phyloP scores from a whole-genome alignment of 37 sponge, comb jelly and placozoan species.

The Aphrocallistes beatrix region DNA sequence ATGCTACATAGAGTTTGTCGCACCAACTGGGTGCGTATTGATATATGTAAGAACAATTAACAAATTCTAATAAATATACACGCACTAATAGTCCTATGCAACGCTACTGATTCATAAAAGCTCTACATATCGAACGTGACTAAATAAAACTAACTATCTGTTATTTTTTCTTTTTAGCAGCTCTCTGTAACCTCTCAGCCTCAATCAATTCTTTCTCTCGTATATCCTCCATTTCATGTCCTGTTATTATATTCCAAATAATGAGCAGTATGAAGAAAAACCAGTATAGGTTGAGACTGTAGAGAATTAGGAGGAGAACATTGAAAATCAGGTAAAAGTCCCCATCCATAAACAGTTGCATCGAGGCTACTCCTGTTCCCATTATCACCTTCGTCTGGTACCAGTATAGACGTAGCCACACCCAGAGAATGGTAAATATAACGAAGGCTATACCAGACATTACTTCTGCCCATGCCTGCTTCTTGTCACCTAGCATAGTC shows the following conservation, averaged over 20 bases:
- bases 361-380: conserved; percentile 34
- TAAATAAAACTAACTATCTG: no score
- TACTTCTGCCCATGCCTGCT: conserved; percentile 2
- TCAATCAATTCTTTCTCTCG: background rate
- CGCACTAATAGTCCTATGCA: no score
- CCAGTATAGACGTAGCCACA: conserved; percentile 70
- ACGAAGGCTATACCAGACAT: conserved; percentile 38
- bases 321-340: conserved; percentile 56
- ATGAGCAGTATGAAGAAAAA: background rate
- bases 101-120: no score
- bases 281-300: background rate
- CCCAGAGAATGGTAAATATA: conserved; percentile 48
- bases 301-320: conserved; percentile 36
- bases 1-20: no score
- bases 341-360: conserved; percentile 29
- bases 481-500: conserved; percentile 31
- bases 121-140: no score
- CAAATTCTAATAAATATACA: no score
- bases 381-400: conserved; percentile 57
- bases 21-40: no score
- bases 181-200: no score
- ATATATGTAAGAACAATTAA: no score
- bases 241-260: background rate
- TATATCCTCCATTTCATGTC: background rate
- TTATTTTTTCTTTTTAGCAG: no score